Conservation (phyloP, 2,797 vertebrate species). For the Tragelaphus eurycerus region DNA sequence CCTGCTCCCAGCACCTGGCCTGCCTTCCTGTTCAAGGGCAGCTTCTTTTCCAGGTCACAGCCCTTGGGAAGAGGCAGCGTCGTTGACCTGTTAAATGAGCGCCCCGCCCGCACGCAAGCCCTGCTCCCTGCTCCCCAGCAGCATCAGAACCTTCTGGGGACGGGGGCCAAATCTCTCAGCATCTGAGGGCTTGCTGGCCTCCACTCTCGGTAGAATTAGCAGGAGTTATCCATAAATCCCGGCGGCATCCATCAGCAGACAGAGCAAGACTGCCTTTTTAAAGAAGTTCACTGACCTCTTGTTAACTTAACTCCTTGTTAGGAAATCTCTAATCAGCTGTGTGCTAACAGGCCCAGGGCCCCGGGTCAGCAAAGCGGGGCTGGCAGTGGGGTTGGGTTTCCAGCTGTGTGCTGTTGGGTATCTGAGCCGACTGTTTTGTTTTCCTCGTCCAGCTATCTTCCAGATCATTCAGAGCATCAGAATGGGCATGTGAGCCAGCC, state of each 20-base stretch:
- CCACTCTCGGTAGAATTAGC: slow-evolving; percentile 43
- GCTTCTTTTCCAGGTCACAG: slow-evolving; percentile 29
- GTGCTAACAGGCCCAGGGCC: not conserved
- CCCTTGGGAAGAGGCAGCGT: not conserved
- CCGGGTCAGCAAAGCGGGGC: not conserved
- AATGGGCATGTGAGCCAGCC: slow-evolving; percentile 85
- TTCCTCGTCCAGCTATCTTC: slow-evolving; percentile 83
- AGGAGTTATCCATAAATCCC: slow-evolving; percentile 62
- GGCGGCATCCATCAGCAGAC: slow-evolving; percentile 14
- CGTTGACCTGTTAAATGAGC: not conserved
- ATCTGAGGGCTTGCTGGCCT: slow-evolving; percentile 26
- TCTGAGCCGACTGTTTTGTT: slow-evolving; percentile 44
- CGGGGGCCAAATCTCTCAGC: not conserved
- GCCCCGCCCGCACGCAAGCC: not conserved
- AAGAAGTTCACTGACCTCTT: slow-evolving; percentile 63
- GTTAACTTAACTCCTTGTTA: slow-evolving; percentile 63
- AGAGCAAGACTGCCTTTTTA: not conserved
- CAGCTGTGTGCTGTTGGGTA: not conserved
- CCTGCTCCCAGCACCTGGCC: not conserved
- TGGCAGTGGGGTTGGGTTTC: not conserved
- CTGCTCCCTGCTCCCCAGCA: not conserved
- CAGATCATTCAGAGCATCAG: slow-evolving; percentile 88
- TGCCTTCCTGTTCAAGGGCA: not conserved
- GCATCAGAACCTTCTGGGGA: not conserved
- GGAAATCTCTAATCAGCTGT: slow-evolving; percentile 63